Percentiles rank a stretch among this genome's conserved stretches.
Evolutionary conservation across 1,140 invertebrate species (phyloP).

Genomic region (Cotesia glomerata): DNA sequence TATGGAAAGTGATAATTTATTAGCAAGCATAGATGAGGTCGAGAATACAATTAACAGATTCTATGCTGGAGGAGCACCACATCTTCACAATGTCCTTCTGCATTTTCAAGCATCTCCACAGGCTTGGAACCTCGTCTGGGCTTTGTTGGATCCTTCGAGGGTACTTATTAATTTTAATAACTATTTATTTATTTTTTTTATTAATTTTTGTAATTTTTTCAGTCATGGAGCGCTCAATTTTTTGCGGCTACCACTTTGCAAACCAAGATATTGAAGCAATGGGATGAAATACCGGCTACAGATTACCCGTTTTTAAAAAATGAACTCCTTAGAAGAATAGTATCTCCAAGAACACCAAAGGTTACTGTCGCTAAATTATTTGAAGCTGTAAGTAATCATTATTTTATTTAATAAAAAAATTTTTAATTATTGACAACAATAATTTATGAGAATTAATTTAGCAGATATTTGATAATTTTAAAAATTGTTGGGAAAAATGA

Average conservation of each 20-base stretch:
- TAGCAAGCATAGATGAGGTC: conserved; percentile 38
- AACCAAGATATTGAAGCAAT: conserved; percentile 84
- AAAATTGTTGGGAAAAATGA: no score
- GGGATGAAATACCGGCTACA: conserved; percentile 81
- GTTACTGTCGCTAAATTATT: conserved; percentile 85
- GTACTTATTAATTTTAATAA: conserved; percentile 36
- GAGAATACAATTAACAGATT: conserved; percentile 65
- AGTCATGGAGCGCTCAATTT: conserved; percentile 88
- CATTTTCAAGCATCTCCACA: conserved; percentile 80
- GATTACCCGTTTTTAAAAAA: conserved; percentile 78
- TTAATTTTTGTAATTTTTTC: conserved; percentile 12
- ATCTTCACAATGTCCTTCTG: conserved; percentile 84
- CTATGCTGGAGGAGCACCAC: conserved; percentile 66
- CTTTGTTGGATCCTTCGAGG: conserved; percentile 79
- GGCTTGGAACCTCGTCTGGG: conserved; percentile 91
- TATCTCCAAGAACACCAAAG: conserved; percentile 77
- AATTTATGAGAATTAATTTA: no score
- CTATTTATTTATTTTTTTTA: neutral
- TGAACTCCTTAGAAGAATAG: conserved; percentile 77
- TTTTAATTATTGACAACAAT: neutral
- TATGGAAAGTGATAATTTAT: conserved; percentile 40
- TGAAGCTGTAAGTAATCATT: conserved; percentile 72
- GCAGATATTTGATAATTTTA: no score
- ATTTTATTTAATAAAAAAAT: neutral
- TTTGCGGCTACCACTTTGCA: conserved; percentile 90